A percentile compares a stretch with the other conserved stretches of the same genome.
Evolutionary conservation across 2,113 vertebrate genomes (phyloP).

Genomic region (Salvelinus sp.): DNA sequence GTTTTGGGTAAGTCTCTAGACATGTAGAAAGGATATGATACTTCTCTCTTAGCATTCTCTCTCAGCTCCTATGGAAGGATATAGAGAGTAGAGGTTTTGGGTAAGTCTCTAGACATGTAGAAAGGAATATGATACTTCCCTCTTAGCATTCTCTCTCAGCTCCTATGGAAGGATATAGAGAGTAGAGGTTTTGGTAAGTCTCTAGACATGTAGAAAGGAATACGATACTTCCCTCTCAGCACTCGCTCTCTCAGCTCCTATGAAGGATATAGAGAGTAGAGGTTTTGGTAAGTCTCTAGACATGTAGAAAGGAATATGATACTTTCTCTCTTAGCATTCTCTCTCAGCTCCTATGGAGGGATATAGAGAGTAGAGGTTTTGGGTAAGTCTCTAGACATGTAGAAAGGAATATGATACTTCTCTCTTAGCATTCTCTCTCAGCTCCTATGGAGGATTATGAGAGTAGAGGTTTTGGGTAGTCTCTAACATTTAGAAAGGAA

Average conservation of each 20-base stretch:
- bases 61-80: conserved; percentile 86
- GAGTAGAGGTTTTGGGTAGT: too few species aligned
- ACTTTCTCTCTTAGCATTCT: conserved; percentile 94
- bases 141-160: conserved; percentile 90
- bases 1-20: conserved; percentile 78
- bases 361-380: neutral
- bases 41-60: conserved; percentile 91
- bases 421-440: too few species aligned
- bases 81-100: neutral
- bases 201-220: conserved; percentile 93
- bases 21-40: conserved; percentile 98
- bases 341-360: conserved; percentile 88
- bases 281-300: conserved; percentile 78
- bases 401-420: too few species aligned
- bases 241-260: conserved; percentile 95
- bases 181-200: conserved; percentile 63
- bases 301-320: conserved; percentile 96
- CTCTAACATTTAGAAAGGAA: too few species aligned
- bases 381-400: too few species aligned
- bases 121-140: conserved; percentile 98
- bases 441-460: too few species aligned
- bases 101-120: conserved; percentile 89
- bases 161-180: conserved; percentile 79
- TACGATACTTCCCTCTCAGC: conserved; percentile 94
- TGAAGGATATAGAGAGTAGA: conserved; percentile 53